Evolutionary conservation across 2,888 invertebrate genomes (phyloP), one percentile per base, ranked within the genome.

Genomic region (Scelioninae gen. 1): DNA sequence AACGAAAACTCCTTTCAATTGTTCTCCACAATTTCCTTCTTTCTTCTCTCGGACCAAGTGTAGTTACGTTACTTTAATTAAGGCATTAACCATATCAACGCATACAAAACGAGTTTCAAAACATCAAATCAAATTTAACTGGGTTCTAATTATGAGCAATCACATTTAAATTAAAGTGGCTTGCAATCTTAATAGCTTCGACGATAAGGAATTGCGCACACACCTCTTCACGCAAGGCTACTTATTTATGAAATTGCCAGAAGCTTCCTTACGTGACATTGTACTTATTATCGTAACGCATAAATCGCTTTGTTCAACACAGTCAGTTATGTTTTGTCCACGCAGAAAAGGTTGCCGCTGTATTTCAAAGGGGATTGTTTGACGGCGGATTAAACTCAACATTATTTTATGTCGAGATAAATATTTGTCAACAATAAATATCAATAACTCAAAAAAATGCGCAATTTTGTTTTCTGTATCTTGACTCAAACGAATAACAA

Each of bases 221-320:
- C 76, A 55, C 58, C 63, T 68, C 62, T 74, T 68, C 68, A 65
- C 55, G 77, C 77, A 51, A 77, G 71, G 72, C 62, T 55, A 45
- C 43, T 77, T 76, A 69, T 69, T 74, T 68, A 71, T 77, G 72
- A 77, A 76, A 63, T 77, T 77, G 49, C 82, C 53, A 77, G 74
- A 82, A 77, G 65, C 76, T 77, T 77, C 74, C 74, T 77, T 74
- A 68, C 81, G 81, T 71, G 81, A 68, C 58, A 66, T 66, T 62
- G 66, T 47, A 16, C 72, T 72, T 77, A 80, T 80, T 81, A 75
- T 81, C 75, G 74, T 69, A 66, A 80, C 51, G 56, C 53, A 75
- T 80, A 65, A 81, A 75, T 81, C 71, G 75, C 68, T 65, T 71
- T 43, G 68, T 43, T 60, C 34, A 31, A 74, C 76, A 45, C 29